Conservation (phyloP, 2,888 invertebrate genomes). For the Epirrhoe tristata region DNA sequence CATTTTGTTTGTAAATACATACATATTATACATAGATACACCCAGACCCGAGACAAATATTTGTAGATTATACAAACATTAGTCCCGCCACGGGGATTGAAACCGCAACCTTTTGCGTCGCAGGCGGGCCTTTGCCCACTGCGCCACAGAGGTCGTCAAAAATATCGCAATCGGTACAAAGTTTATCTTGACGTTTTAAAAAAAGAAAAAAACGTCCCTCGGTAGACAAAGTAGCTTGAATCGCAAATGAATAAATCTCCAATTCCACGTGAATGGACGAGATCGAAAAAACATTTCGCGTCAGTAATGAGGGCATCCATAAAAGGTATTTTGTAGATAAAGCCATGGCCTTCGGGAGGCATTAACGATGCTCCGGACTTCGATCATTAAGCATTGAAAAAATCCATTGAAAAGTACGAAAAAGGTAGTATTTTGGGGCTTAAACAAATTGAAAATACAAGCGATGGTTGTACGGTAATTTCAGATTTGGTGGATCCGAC, state of each 20-base stretch:
- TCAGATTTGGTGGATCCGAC: slow-evolving; percentile 50
- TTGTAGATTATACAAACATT: too few species aligned
- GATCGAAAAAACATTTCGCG: slow-evolving; percentile 40
- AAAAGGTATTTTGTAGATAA: slow-evolving; percentile 43
- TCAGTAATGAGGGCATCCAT: slow-evolving; percentile 46
- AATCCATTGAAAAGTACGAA: slow-evolving; percentile 39
- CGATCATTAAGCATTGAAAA: slow-evolving; percentile 49
- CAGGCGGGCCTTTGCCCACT: too few species aligned
- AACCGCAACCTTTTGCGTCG: too few species aligned
- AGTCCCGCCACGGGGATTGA: too few species aligned
- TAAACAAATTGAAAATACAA: slow-evolving; percentile 56
- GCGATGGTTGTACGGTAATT: slow-evolving; percentile 56
- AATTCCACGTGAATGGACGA: slow-evolving; percentile 11
- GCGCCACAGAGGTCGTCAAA: too few species aligned
- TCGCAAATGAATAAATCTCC: slow-evolving; percentile 3
- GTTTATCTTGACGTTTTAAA: too few species aligned
- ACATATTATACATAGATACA: too few species aligned
- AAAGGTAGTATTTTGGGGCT: slow-evolving; percentile 40
- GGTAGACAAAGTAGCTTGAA: neutral
- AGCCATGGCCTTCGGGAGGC: slow-evolving; percentile 36
- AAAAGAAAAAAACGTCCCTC: too few species aligned
- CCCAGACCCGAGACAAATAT: too few species aligned
- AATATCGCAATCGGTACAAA: too few species aligned
- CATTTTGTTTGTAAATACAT: too few species aligned
- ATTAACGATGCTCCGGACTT: slow-evolving; percentile 46